Base-by-base conservation (phyloP, 2,113 vertebrate genomes). In the Cavia aperea region DNA sequence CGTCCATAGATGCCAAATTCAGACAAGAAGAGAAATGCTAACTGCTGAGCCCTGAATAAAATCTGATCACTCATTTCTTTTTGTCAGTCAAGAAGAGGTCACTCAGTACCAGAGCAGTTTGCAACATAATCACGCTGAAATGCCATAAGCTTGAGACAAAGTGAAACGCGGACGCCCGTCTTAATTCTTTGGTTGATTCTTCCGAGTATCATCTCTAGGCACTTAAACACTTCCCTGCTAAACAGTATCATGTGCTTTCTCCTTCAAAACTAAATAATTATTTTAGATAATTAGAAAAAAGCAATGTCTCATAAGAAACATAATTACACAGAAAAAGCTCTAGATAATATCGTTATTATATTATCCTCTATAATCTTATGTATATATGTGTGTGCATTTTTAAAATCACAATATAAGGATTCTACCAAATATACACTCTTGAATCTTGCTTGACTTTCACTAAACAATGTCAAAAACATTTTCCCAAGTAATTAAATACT, bases 241-340 rank as follows among this genome's bases (percentile, higher is more conserved):
- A 8, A 51, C 24, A 4, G 3, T 24, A 73, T 60, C 11, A 60
- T 31, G 33, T 58, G 86, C 16, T 94, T 79, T 81, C 46, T 92
- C 12, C 73, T 87, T 93, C 2, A 68, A 79, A 87, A 92, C 70
- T 66, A 94, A 93, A 24, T 79, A 92, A 93, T 63, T 73, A 77
- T 72, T 91, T 92, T 75, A 84, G 31, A 75, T 15, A 84, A 75
- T 31, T 86, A 85, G 36, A 49, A 88, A 92, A 92, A 86, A 8
- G 15, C 16, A 89, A 36, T 54, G 54, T 36, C 33, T 84, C 3
- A 83, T 56, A 84, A 88, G 60, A 54, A 54, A 54, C 49, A n/a
- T 49, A 68, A 90, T 77, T 86, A 24, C 2, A 75, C 4, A 14
- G 65, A 75, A 79, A 92, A 90, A 89, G 54, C 1, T 23, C 36